Percentiles rank a stretch among this genome's conserved stretches.
Evolutionary conservation across 1,140 invertebrate genomes (phyloP).

Genomic region (Lordiphosa clarofinis): DNA sequence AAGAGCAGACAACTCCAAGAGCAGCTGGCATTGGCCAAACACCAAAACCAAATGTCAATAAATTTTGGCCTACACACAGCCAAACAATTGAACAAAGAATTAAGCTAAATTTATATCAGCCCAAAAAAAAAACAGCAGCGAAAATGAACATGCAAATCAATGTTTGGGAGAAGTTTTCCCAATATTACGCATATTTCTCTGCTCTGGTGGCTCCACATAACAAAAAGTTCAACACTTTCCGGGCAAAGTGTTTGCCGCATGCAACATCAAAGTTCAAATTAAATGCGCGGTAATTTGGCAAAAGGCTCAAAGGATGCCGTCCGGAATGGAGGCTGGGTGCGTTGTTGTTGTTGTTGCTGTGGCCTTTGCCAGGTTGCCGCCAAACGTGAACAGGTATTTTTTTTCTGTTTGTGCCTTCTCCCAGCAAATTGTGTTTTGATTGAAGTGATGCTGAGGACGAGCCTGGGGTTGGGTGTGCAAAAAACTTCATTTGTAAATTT

Average conservation of each 20-base stretch:
- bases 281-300: constrained; percentile 78
- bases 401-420: neutral
- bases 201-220: constrained; percentile 24
- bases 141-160: constrained; percentile 71
- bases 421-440: constrained; percentile 71
- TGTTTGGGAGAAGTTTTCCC: constrained; percentile 24
- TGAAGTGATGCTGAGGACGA: constrained; percentile 54
- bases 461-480: constrained; percentile 15
- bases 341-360: constrained; percentile 34
- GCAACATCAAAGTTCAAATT: constrained; percentile 79
- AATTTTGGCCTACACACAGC: constrained; percentile 61
- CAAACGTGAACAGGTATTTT: constrained; percentile 63
- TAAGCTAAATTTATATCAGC: constrained; percentile 34
- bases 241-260: constrained; percentile 63
- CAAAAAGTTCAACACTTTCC: constrained; percentile 42
- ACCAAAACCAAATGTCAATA: constrained; percentile 68
- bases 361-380: constrained; percentile 59
- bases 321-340: constrained; percentile 21
- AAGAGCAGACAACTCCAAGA: constrained; percentile 20
- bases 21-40: constrained; percentile 46
- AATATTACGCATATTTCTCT: constrained; percentile 27
- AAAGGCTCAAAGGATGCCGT: constrained; percentile 77
- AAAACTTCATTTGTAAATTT: constrained; percentile 54
- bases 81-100: constrained; percentile 43
- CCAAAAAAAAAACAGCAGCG: constrained; percentile 13